Conservation (phyloP, 2,113 vertebrate species). For the Seriola dumerili region DNA sequence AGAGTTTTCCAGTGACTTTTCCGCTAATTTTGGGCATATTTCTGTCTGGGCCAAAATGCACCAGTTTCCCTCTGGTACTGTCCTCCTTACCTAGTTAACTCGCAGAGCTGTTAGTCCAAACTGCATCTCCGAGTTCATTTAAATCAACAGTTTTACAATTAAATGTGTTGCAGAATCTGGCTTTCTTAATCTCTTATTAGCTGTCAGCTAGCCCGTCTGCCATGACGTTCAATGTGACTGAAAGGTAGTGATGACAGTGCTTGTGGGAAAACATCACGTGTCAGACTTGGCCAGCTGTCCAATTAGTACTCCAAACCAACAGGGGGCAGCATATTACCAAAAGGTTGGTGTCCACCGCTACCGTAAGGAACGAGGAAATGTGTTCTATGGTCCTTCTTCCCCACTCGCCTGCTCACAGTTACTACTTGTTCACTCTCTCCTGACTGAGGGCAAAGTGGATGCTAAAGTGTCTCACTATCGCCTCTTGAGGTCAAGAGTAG, state of each 20-base stretch:
- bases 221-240: background rate
- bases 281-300: too few species aligned
- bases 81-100: slow-evolving; percentile 54
- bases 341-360: too few species aligned
- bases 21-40: slow-evolving; percentile 21
- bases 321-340: too few species aligned
- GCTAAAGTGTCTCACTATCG: too few species aligned
- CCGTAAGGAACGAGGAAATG: too few species aligned
- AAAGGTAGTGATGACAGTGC: background rate
- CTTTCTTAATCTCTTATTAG: background rate
- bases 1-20: slow-evolving; percentile 16
- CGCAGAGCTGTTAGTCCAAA: background rate
- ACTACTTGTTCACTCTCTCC: too few species aligned
- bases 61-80: slow-evolving; percentile 43
- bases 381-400: too few species aligned
- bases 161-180: background rate
- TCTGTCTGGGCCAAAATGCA: slow-evolving; percentile 20
- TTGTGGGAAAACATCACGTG: background rate
- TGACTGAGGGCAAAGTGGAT: too few species aligned
- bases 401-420: too few species aligned
- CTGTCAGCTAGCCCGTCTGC: background rate
- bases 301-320: too few species aligned
- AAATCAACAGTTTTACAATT: background rate
- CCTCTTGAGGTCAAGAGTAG: too few species aligned
- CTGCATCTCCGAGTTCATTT: background rate